Percentiles rank a stretch among this genome's conserved stretches.
These are phyloP conservation scores for Elaphurus davidianus DNA, from an alignment of 2,113 vertebrate species.

Conservation along the genomic window DNA sequence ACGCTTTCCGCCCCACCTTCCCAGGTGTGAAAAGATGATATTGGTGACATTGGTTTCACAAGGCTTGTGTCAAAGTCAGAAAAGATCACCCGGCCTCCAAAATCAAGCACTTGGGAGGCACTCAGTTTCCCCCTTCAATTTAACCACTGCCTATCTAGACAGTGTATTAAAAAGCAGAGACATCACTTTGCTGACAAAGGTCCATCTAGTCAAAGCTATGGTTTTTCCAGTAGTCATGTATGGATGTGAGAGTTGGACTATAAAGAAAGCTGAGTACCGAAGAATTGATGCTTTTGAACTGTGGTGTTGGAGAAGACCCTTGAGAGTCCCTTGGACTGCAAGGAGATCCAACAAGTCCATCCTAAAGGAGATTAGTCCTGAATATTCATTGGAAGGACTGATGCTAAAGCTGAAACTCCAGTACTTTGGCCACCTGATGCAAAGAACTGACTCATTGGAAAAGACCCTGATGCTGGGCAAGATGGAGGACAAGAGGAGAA, in stretches of 20 bases:
- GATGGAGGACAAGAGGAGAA: background rate
- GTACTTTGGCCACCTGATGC: background rate
- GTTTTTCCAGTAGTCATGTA: background rate
- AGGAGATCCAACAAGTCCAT: background rate
- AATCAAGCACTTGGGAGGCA: background rate
- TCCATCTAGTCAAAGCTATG: background rate
- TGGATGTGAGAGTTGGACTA: background rate
- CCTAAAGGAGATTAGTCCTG: background rate
- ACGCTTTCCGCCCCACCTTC: background rate
- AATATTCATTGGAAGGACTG: background rate
- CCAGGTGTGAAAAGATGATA: background rate
- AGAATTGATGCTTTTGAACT: background rate
- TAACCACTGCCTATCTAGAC: background rate
- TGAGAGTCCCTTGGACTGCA: background rate
- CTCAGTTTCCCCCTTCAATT: background rate
- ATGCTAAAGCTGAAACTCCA: background rate
- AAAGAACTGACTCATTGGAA: background rate
- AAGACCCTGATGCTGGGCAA: background rate
- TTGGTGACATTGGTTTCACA: background rate
- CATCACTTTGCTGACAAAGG: background rate
- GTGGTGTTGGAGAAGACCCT: background rate
- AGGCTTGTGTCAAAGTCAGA: background rate
- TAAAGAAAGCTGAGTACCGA: background rate
- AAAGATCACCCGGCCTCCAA: background rate
- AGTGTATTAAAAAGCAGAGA: background rate